Evolutionary conservation across 2,113 vertebrate species (phyloP).

Genomic region (Chaenocephalus aceratus): DNA sequence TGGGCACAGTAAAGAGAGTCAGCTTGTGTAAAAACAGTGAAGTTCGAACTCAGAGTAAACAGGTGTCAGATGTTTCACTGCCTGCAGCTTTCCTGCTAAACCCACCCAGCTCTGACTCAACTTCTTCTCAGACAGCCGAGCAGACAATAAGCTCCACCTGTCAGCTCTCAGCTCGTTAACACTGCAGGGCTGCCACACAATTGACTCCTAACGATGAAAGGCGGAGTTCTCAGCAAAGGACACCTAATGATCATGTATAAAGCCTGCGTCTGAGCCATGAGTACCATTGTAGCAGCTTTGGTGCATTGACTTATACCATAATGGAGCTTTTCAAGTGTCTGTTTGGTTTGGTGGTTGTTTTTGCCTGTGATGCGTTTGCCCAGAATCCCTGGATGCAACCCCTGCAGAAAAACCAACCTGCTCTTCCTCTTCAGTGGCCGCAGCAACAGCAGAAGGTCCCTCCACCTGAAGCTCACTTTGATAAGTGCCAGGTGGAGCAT

Average conservation of each 20-base stretch:
- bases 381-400: slow-evolving; percentile 25
- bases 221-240: slow-evolving; percentile 30
- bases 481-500: slow-evolving; percentile 70
- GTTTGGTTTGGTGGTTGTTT: slow-evolving; percentile 43
- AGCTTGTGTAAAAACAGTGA: slow-evolving; percentile 14
- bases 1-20: slow-evolving; percentile 13
- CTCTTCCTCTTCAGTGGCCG: neutral
- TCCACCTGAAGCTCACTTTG: slow-evolving; percentile 17
- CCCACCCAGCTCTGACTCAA: slow-evolving; percentile 33
- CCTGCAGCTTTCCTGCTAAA: slow-evolving; percentile 9
- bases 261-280: neutral
- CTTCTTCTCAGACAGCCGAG: slow-evolving; percentile 59
- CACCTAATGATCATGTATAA: slow-evolving; percentile 51
- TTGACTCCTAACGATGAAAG: slow-evolving; percentile 67
- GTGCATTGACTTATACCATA: slow-evolving; percentile 8
- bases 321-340: slow-evolving; percentile 56
- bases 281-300: neutral
- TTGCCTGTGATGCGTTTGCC: slow-evolving; percentile 33
- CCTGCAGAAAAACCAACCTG: slow-evolving; percentile 19
- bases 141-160: slow-evolving; percentile 70
- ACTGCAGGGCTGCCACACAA: slow-evolving; percentile 64
- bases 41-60: slow-evolving; percentile 32
- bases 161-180: slow-evolving; percentile 65
- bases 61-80: slow-evolving; percentile 19
- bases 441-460: slow-evolving; percentile 24